Conservation (phyloP, 2,797 vertebrate genomes). For the Austrolebias charrua region DNA sequence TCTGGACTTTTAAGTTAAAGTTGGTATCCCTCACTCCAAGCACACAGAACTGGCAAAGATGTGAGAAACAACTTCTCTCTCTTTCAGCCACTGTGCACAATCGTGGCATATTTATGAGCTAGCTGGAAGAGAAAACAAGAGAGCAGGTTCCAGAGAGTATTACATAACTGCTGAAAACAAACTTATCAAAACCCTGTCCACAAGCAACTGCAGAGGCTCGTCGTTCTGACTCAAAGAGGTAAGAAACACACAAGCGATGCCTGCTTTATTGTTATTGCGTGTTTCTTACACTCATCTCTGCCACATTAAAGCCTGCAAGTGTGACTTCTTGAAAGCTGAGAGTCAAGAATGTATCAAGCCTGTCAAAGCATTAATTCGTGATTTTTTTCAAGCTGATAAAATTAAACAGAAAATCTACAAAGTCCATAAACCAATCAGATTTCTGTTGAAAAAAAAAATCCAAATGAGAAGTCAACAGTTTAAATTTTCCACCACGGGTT, state of each 20-base stretch:
- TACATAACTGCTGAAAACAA: constrained; percentile 40
- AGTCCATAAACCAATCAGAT: too few relatives aligned
- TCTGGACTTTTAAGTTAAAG: constrained; percentile 3
- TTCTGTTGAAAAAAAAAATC: too few relatives aligned
- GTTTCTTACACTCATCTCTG: background rate
- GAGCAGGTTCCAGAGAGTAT: constrained; percentile 26
- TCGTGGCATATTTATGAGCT: constrained; percentile 40
- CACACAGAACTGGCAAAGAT: constrained; percentile 14
- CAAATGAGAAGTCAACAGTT: background rate
- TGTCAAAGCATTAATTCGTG: too few relatives aligned
- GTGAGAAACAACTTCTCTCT: constrained; percentile 16
- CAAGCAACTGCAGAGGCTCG: constrained; percentile 1
- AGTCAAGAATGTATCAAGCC: background rate
- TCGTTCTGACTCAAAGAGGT: background rate
- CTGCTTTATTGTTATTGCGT: background rate
- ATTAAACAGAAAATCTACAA: too few relatives aligned
- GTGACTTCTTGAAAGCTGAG: background rate
- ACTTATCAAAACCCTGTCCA: constrained; percentile 30
- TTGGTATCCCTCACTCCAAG: background rate
- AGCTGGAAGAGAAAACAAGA: constrained; percentile 32
- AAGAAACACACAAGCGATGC: background rate
- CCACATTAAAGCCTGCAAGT: constrained; percentile 4
- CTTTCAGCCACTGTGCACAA: constrained; percentile 36
- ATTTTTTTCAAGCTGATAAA: too few relatives aligned
- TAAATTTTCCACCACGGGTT: background rate